phyloP scores from a whole-genome alignment of 1,140 invertebrate genomes.

The Drosophila repleta region DNA sequence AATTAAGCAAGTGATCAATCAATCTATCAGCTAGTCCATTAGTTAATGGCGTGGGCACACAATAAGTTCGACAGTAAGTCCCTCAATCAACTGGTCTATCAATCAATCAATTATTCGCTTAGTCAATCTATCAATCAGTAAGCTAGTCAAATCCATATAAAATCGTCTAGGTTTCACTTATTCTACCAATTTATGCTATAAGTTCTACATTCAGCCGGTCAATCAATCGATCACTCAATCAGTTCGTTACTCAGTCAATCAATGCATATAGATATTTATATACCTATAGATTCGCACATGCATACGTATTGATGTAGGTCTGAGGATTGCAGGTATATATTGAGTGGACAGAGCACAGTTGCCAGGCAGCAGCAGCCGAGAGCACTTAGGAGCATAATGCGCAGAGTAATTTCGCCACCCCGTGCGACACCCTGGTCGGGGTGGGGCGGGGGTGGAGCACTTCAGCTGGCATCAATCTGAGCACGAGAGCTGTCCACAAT shows the following conservation, averaged over 20 bases:
- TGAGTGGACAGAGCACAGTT: neutral
- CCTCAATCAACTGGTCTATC: no score
- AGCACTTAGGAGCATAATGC: conserved; percentile 53
- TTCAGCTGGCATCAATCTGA: conserved; percentile 28
- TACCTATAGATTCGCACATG: no score
- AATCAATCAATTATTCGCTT: neutral
- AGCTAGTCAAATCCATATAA: no score
- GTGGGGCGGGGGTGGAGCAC: neutral
- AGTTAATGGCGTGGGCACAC: no score
- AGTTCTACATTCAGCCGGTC: neutral
- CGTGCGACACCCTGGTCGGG: conserved; percentile 9
- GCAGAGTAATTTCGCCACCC: conserved; percentile 32
- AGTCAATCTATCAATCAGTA: neutral
- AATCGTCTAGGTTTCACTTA: no score
- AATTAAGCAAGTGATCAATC: no score
- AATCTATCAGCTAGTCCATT: no score
- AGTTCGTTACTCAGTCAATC: neutral
- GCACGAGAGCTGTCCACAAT: neutral
- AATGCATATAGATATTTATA: neutral
- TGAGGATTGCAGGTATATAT: neutral
- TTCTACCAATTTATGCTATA: no score
- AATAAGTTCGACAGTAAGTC: no score
- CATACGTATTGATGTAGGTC: neutral
- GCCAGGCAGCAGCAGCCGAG: neutral
- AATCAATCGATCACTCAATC: neutral